Evolutionary conservation across 2,888 invertebrate species (phyloP).

Genomic region (Myopa testacea): DNA sequence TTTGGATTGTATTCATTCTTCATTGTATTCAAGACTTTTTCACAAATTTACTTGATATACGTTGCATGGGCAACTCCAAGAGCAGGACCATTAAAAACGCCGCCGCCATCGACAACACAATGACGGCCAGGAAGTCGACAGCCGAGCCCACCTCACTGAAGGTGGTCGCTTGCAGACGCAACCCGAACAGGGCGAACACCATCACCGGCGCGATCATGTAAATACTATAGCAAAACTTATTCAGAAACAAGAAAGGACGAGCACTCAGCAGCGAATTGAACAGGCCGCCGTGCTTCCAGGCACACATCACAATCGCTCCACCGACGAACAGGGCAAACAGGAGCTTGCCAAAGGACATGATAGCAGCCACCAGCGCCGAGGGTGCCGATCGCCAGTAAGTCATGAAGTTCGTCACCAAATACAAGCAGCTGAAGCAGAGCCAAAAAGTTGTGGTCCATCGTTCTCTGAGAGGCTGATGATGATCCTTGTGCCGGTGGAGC

Average conservation of each 20-base stretch:
- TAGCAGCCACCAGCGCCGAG: conserved; percentile 53
- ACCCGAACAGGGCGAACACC: conserved; percentile 53
- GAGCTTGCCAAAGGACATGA: conserved; percentile 61
- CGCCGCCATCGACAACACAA: conserved; percentile 50
- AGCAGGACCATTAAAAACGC: conserved; percentile 52
- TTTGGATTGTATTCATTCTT: not conserved
- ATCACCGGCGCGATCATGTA: conserved; percentile 61
- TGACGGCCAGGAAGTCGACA: conserved; percentile 54
- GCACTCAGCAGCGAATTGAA: conserved; percentile 54
- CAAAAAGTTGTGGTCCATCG: conserved; percentile 52
- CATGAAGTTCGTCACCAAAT: conserved; percentile 57
- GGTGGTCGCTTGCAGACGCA: conserved; percentile 54
- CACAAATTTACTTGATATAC: conserved; percentile 50
- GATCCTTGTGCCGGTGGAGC: conserved; percentile 26
- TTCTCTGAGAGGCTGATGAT: not conserved
- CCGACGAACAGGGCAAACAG: conserved; percentile 57
- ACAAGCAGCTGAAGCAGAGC: conserved; percentile 50
- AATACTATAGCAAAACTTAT: conserved; percentile 60
- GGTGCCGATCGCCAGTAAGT: conserved; percentile 59
- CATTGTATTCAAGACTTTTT: not conserved
- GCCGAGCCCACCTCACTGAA: conserved; percentile 57
- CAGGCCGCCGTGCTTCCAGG: conserved; percentile 55
- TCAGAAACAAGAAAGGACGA: conserved; percentile 55
- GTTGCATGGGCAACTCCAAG: conserved; percentile 57
- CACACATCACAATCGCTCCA: conserved; percentile 56